Conservation (phyloP, 2,113 vertebrate genomes). For the Nothocercus nigrocapillus region DNA sequence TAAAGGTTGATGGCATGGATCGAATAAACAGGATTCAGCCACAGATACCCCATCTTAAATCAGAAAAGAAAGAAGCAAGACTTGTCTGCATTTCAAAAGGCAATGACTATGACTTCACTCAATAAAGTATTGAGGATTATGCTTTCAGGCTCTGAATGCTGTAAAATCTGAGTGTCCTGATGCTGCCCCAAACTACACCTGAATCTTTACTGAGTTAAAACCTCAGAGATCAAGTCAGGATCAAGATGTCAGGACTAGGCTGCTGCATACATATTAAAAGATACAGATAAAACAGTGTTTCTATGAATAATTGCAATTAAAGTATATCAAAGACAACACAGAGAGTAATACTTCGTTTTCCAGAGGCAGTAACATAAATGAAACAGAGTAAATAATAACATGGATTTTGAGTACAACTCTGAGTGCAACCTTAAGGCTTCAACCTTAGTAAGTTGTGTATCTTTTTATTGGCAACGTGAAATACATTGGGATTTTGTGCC, state of each 20-base stretch:
- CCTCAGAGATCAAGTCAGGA: background rate
- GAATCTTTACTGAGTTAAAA: background rate
- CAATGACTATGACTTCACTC: background rate
- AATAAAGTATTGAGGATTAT: background rate
- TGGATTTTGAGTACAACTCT: background rate
- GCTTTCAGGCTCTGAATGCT: background rate
- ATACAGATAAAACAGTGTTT: background rate
- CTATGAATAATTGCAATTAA: background rate
- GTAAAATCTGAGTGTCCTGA: background rate
- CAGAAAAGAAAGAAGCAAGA: background rate
- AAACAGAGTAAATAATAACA: background rate
- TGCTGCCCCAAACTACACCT: background rate
- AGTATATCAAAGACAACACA: background rate
- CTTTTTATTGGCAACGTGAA: background rate
- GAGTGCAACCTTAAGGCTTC: background rate
- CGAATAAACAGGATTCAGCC: background rate
- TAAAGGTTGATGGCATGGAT: background rate
- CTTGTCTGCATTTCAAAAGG: background rate
- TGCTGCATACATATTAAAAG: background rate
- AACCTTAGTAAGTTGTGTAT: background rate
- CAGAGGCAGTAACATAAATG: background rate
- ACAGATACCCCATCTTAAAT: background rate
- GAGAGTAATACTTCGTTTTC: background rate
- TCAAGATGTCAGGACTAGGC: background rate
- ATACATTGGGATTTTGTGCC: background rate